Base-by-base conservation (phyloP, 2,888 invertebrate genomes). In the Onthophagus sagittarius region DNA sequence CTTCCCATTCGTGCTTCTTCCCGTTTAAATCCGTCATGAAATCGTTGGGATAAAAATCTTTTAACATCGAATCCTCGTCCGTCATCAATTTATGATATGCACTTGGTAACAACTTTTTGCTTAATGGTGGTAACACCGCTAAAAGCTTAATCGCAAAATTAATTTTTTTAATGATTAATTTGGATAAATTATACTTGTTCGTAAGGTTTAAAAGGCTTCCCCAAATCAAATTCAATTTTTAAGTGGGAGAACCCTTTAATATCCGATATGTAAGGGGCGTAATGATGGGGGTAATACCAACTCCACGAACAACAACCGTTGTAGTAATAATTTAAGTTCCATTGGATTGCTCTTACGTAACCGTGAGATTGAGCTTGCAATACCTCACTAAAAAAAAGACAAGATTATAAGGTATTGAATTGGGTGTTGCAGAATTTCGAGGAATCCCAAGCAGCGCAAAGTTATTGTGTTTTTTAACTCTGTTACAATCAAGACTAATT, bases 251-350 rank as follows among this genome's bases (percentile, higher is more conserved):
- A 97, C 73, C 93, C 91, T 79, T 90, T 92, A 53, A 99, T 90
- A 84, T 99, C 99, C 2, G 98, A 98, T 78, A 98, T 94, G 83
- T 93, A 98, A 0, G 99, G 99, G 0, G 98, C 95, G 85, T 99
- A 99, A 85, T 99, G 98, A 82, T 96, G 95, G 0, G 98, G 97
- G 85, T 98, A 99, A 86, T 90, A 98, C 99, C 99, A 99, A 33
- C 96, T 94, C 99, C 99, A 99, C 0, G 97, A 98, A 71, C 94
- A 94, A 65, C 97, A 96, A 5, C 99, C 99, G 81, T 95, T 92
- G 86, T 97, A 99, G 85, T 99, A 99, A 85, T 99, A 99, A 82
- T 93, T 90, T 14, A 99, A 87, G 82, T 97, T 96, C 99, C 99
- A 99, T 81, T 99, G 98, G 70, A 99, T 91, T 0, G 97, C 98